Conservation (phyloP, 2,888 invertebrate genomes). For the Apotomis capreana region DNA sequence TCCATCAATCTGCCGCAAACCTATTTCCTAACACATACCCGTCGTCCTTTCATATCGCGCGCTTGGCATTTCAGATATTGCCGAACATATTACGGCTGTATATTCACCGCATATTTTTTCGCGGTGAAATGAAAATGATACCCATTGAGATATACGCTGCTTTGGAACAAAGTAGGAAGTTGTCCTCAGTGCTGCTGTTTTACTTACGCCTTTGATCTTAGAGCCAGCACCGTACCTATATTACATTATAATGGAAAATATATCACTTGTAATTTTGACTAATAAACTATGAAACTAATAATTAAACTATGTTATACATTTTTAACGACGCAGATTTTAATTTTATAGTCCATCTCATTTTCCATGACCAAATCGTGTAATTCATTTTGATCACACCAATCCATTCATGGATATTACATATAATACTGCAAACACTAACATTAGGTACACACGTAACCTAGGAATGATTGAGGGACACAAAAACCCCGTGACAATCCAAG, state of each 20-base stretch:
- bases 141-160: slow-evolving; percentile 17
- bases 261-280: no score
- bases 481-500: no score
- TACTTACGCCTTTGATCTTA: not conserved
- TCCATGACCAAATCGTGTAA: no score
- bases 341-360: no score
- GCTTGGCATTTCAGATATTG: slow-evolving; percentile 64
- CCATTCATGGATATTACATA: no score
- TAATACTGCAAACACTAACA: no score
- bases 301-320: no score
- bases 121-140: slow-evolving; percentile 36
- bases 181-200: slow-evolving; percentile 9
- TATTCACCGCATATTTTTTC: slow-evolving; percentile 55
- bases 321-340: no score
- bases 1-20: slow-evolving; percentile 69
- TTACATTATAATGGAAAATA: not conserved
- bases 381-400: no score
- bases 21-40: slow-evolving; percentile 68
- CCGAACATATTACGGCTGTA: slow-evolving; percentile 59
- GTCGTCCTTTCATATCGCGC: slow-evolving; percentile 64
- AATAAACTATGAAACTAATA: no score
- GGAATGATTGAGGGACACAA: no score
- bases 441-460: no score
- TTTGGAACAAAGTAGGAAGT: slow-evolving; percentile 13
- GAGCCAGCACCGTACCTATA: not conserved